Conservation (phyloP, 2,888 invertebrate genomes). For the Lasius platythorax region DNA sequence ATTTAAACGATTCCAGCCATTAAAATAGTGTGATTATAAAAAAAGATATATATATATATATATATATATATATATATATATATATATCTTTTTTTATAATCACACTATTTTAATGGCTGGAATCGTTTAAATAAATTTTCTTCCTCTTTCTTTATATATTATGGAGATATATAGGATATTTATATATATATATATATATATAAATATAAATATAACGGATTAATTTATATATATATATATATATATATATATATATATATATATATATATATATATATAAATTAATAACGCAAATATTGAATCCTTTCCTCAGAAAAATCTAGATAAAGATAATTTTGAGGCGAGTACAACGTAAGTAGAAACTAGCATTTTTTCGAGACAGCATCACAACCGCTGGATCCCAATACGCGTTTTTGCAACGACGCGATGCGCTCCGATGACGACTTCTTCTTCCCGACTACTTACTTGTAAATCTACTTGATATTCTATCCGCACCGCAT, state of each 20-base stretch:
- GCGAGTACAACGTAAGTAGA: background rate
- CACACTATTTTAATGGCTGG: background rate
- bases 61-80: too few species aligned
- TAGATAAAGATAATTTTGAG: background rate
- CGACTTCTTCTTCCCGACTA: background rate
- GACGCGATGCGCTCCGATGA: slow-evolving; percentile 56
- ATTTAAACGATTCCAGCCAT: background rate
- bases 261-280: too few species aligned
- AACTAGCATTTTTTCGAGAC: background rate
- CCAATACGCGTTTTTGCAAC: slow-evolving; percentile 69
- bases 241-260: too few species aligned
- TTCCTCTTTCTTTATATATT: background rate
- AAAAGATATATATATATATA: background rate
- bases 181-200: too few species aligned
- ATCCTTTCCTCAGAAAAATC: background rate
- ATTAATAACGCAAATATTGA: background rate
- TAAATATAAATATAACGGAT: too few species aligned
- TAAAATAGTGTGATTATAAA: background rate
- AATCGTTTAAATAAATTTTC: background rate
- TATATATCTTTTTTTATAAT: background rate
- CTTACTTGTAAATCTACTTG: slow-evolving; percentile 16
- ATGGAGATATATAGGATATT: background rate
- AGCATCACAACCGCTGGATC: slow-evolving; percentile 66
- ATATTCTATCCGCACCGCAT: slow-evolving; percentile 14
- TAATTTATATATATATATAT: too few species aligned